Evolutionary conservation across 2,797 vertebrate genomes (phyloP).

Genomic region (Notolepis coatsorum): DNA sequence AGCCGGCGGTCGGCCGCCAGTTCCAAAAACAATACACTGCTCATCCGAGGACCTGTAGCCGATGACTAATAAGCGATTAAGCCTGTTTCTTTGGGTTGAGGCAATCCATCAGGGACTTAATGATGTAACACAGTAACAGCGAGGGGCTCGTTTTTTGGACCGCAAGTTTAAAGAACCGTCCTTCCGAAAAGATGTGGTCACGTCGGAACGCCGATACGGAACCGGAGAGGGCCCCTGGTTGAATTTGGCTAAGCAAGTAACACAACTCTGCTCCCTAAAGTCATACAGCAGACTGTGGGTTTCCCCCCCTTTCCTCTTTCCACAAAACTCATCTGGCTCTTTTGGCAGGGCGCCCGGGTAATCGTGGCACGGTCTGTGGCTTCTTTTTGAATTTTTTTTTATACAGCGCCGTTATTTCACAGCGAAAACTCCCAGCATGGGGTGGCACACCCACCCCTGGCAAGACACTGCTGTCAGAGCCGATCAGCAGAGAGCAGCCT

Average conservation of each 20-base stretch:
- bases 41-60: conserved; percentile 52
- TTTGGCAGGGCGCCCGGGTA: conserved; percentile 76
- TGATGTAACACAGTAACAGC: too few relatives aligned
- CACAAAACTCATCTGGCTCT: conserved; percentile 74
- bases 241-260: conserved; percentile 49
- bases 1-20: conserved; percentile 49
- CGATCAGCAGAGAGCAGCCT: conserved; percentile 80
- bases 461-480: conserved; percentile 79
- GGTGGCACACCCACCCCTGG: conserved; percentile 81
- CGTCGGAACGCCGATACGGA: conserved; percentile 38
- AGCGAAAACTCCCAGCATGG: conserved; percentile 80
- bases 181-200: conserved; percentile 16
- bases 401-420: conserved; percentile 72
- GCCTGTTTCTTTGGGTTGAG: conserved; percentile 42
- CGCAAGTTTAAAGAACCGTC: neutral
- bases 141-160: conserved; percentile 44
- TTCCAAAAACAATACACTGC: conserved; percentile 51
- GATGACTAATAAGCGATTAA: conserved; percentile 64
- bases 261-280: conserved; percentile 55
- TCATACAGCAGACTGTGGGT: conserved; percentile 60
- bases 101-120: conserved; percentile 32
- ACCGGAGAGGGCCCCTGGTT: conserved; percentile 39
- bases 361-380: conserved; percentile 69
- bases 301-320: conserved; percentile 64
- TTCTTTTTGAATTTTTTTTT: conserved; percentile 64